These are phyloP conservation scores for Portunus trituberculatus DNA, from an alignment of 1,140 invertebrate species.

Conservation along the genomic window DNA sequence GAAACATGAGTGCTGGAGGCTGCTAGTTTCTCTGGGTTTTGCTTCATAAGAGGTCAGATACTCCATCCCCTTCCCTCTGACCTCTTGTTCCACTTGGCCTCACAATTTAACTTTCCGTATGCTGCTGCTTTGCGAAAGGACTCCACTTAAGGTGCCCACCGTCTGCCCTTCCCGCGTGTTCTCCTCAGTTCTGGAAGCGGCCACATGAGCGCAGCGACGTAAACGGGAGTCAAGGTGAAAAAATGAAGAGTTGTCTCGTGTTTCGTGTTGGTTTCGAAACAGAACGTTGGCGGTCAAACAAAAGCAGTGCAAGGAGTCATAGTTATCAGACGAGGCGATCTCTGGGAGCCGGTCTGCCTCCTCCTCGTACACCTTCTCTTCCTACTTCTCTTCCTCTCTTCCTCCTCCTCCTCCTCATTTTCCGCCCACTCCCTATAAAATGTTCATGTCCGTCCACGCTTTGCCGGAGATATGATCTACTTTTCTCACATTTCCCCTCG, in stretches of 20 bases:
- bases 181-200: neutral
- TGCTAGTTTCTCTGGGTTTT: neutral
- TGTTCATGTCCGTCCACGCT: no score
- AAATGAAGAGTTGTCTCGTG: neutral
- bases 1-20: neutral
- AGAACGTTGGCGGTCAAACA: neutral
- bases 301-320: neutral
- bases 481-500: no score
- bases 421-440: no score
- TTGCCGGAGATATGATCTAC: no score
- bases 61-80: neutral
- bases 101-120: neutral
- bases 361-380: neutral
- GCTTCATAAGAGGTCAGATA: neutral
- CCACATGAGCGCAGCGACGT: neutral
- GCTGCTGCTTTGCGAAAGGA: neutral
- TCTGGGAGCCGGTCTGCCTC: neutral
- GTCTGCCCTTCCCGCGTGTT: neutral
- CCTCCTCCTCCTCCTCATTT: neutral
- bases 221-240: neutral
- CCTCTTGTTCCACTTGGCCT: slow-evolving; percentile 18
- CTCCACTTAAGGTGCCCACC: neutral
- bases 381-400: neutral
- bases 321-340: neutral
- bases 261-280: neutral